phyloP scores from a whole-genome alignment of 2,113 vertebrate genomes.

The Callospermophilus lateralis region DNA sequence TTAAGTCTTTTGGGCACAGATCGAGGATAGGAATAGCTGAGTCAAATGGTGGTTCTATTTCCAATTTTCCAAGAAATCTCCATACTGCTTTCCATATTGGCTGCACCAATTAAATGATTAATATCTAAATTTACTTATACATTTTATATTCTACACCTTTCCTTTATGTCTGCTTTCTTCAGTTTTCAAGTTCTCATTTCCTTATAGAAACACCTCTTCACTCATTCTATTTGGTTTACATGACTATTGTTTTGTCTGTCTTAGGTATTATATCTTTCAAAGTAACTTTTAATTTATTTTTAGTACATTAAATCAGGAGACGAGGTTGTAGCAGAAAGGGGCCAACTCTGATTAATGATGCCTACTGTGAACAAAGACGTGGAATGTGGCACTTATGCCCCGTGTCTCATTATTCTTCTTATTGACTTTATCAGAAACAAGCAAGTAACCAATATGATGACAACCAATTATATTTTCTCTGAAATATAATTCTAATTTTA shows the following conservation, averaged over 20 bases:
- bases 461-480: background rate
- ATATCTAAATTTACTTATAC: background rate
- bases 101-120: background rate
- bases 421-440: background rate
- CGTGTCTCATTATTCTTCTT: background rate
- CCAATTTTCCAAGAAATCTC: no score
- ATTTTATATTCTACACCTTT: background rate
- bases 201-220: background rate
- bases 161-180: background rate
- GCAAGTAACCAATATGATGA: background rate
- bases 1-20: no score
- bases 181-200: background rate
- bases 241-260: background rate
- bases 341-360: background rate
- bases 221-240: background rate
- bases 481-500: background rate
- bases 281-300: constrained; percentile 42
- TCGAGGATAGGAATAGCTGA: no score
- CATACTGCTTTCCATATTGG: no score
- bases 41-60: no score
- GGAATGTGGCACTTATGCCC: background rate
- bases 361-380: background rate
- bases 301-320: constrained; percentile 15
- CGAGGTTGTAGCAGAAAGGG: background rate
- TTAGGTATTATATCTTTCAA: background rate